phyloP scores from a whole-genome alignment of 2,113 vertebrate genomes.

The Poeciliopsis turrubarensis region DNA sequence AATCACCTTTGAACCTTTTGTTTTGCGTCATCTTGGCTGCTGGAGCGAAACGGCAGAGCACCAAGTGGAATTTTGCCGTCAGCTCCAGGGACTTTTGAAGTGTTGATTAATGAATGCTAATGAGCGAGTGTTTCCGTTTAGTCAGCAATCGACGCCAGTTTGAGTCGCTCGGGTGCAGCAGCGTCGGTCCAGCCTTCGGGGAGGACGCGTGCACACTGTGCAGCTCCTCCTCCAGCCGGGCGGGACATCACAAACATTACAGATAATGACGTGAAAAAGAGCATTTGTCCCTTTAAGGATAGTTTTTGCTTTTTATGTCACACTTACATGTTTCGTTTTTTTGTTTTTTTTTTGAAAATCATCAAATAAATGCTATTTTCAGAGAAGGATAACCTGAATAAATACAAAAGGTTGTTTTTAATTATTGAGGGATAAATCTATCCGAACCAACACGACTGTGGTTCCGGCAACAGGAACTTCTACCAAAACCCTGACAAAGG shows the following conservation, averaged over 20 bases:
- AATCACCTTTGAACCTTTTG: too few relatives aligned
- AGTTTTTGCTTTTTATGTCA: background rate
- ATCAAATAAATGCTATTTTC: background rate
- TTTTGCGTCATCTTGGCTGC: background rate
- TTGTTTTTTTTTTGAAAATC: background rate
- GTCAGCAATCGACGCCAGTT: conserved; percentile 27
- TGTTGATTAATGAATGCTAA: conserved; percentile 43
- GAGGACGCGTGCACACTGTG: background rate
- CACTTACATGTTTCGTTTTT: background rate
- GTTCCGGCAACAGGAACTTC: too few relatives aligned
- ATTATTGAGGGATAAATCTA: too few relatives aligned
- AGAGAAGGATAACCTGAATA: too few relatives aligned
- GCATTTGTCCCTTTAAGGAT: background rate
- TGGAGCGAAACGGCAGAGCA: conserved; percentile 20
- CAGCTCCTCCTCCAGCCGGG: conserved; percentile 12
- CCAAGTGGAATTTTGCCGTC: conserved; percentile 21
- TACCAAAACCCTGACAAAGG: too few relatives aligned
- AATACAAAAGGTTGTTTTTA: too few relatives aligned
- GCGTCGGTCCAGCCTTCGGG: conserved; percentile 2
- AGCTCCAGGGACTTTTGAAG: conserved; percentile 8
- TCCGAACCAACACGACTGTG: too few relatives aligned
- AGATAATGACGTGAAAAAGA: background rate
- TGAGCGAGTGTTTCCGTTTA: conserved; percentile 34
- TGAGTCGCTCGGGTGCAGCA: conserved; percentile 35
- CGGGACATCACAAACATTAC: conserved; percentile 23